These are phyloP conservation scores for Drosophila picticornis DNA, from an alignment of 2,888 invertebrate species.

Conservation along the genomic window DNA sequence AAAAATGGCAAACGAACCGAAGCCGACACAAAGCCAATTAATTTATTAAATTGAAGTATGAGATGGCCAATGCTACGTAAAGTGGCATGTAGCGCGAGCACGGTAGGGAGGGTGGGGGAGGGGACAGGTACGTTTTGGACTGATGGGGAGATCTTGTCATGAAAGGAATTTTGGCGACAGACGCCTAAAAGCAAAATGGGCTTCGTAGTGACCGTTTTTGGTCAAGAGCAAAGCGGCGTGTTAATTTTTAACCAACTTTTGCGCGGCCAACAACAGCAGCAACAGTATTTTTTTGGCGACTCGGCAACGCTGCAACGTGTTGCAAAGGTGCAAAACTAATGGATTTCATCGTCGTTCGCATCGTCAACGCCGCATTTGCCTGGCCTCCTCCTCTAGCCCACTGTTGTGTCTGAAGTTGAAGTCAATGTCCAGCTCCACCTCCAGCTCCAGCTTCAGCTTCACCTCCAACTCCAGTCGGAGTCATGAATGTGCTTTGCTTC, in stretches of 20 bases:
- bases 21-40: constrained; percentile 83
- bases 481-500: constrained; percentile 81
- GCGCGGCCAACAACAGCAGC: constrained; percentile 67
- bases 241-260: constrained; percentile 81
- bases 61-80: constrained; percentile 51
- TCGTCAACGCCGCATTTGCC: constrained; percentile 56
- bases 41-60: constrained; percentile 85
- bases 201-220: constrained; percentile 81
- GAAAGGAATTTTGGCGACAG: constrained; percentile 83
- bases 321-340: constrained; percentile 82
- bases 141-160: constrained; percentile 57
- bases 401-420: constrained; percentile 31
- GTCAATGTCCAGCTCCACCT: constrained; percentile 74
- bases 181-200: constrained; percentile 82
- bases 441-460: constrained; percentile 39
- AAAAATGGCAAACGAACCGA: constrained; percentile 56
- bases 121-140: constrained; percentile 20
- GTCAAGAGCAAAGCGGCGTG: constrained; percentile 83
- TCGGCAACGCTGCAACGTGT: constrained; percentile 68
- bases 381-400: constrained; percentile 17
- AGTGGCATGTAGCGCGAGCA: constrained; percentile 26
- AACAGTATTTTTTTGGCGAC: constrained; percentile 29
- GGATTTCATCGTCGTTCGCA: constrained; percentile 76
- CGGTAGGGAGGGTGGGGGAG: not conserved
- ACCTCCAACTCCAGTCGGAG: constrained; percentile 24